phyloP scores from a whole-genome alignment of 1,140 invertebrate genomes.

The Drosophila eugracilis region DNA sequence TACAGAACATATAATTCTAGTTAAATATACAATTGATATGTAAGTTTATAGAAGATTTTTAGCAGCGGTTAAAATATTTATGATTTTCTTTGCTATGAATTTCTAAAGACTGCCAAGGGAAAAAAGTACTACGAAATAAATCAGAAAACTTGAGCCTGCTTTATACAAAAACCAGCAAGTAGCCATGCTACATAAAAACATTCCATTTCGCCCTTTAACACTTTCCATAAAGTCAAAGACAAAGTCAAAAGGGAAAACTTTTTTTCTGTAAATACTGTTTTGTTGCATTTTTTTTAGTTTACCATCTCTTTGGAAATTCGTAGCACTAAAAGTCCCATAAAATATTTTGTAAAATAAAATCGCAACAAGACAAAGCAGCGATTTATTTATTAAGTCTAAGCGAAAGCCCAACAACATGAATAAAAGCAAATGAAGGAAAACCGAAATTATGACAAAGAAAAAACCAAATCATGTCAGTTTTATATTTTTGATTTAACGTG shows the following conservation, averaged over 20 bases:
- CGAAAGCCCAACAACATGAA: conserved; percentile 27
- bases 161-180: neutral
- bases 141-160: neutral
- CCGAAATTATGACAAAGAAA: conserved; percentile 37
- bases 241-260: neutral
- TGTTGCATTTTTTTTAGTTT: conserved; percentile 2
- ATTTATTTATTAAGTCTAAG: conserved; percentile 54
- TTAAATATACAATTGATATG: conserved; percentile 67
- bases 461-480: conserved; percentile 32
- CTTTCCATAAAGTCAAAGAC: conserved; percentile 14
- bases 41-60: conserved; percentile 54
- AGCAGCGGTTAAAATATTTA: conserved; percentile 16
- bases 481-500: conserved; percentile 44
- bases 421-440: conserved; percentile 34
- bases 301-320: conserved; percentile 26
- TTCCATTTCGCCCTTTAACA: conserved; percentile 14
- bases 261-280: conserved; percentile 9
- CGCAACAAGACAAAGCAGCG: conserved; percentile 35
- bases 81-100: conserved; percentile 34
- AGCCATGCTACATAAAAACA: conserved; percentile 28
- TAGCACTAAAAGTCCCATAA: conserved; percentile 23
- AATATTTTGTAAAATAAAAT: conserved; percentile 64
- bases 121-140: conserved; percentile 6
- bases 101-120: conserved; percentile 9
- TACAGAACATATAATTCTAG: conserved; percentile 56